Conservation (phyloP, 2,888 invertebrate species). For the Apodemia duryi region DNA sequence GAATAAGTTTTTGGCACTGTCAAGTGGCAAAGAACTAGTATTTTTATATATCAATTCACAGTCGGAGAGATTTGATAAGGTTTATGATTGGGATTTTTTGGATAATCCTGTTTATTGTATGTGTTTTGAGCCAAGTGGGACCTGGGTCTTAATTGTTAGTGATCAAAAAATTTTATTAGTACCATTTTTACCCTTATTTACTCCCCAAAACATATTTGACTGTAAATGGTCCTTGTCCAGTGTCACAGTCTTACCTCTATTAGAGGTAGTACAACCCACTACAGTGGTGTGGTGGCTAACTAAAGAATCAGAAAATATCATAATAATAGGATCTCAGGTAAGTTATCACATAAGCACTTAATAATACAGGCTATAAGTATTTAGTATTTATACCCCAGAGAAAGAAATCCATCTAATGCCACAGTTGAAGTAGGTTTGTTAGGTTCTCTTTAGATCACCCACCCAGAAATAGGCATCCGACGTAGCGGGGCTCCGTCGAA, state of each 20-base stretch:
- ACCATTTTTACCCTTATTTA: slow-evolving; percentile 69
- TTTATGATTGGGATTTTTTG: slow-evolving; percentile 69
- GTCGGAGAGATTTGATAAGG: slow-evolving; percentile 56
- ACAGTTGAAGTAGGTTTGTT: no score
- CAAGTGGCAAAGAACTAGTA: slow-evolving; percentile 62
- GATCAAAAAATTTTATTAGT: slow-evolving; percentile 71
- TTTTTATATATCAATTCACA: slow-evolving; percentile 62
- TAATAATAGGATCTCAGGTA: slow-evolving; percentile 85
- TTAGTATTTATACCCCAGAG: no score
- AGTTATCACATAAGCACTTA: slow-evolving; percentile 7
- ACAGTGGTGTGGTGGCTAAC: slow-evolving; percentile 89
- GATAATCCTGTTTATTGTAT: slow-evolving; percentile 82
- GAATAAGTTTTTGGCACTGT: slow-evolving; percentile 66
- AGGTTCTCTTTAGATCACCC: no score
- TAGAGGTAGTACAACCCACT: slow-evolving; percentile 71
- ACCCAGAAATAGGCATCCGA: no score
- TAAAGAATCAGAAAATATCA: slow-evolving; percentile 83
- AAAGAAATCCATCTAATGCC: no score
- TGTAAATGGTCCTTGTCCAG: slow-evolving; percentile 71
- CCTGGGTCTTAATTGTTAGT: slow-evolving; percentile 84
- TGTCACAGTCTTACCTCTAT: slow-evolving; percentile 64
- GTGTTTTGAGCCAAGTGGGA: slow-evolving; percentile 91
- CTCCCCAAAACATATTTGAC: slow-evolving; percentile 65
- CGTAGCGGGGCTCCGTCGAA: no score
- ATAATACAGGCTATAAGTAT: no score